Conservation (phyloP, 2,888 invertebrate genomes). For the Ariolimax columbianus region DNA sequence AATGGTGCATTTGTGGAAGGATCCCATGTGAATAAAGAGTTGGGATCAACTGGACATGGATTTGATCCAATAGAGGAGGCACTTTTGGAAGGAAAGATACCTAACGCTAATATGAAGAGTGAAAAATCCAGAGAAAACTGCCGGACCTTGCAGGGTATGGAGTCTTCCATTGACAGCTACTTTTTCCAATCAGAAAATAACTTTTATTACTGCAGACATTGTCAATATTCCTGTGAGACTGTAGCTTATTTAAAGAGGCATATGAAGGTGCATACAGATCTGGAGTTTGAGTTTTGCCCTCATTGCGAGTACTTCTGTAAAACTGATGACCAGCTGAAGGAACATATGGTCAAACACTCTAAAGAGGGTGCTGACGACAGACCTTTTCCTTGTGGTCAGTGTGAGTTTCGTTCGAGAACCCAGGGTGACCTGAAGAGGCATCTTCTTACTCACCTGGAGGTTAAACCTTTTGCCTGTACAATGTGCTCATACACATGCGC, state of each 20-base stretch:
- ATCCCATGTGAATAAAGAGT: neutral
- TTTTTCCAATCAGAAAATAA: conserved; percentile 22
- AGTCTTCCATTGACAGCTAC: neutral
- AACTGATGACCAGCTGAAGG: conserved; percentile 17
- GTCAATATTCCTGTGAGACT: conserved; percentile 22
- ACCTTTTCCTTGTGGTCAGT: conserved; percentile 16
- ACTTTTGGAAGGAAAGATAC: conserved; percentile 3
- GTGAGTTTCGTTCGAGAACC: conserved; percentile 17
- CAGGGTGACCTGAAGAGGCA: conserved; percentile 27
- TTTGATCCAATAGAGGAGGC: conserved; percentile 27
- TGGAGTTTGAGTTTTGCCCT: conserved; percentile 13
- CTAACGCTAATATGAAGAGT: neutral
- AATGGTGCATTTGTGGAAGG: neutral
- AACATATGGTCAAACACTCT: conserved; percentile 26
- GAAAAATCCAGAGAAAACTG: neutral
- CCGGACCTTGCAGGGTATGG: neutral
- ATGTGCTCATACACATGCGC: conserved; percentile 21
- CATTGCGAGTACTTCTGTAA: conserved; percentile 26
- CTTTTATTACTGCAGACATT: conserved; percentile 11
- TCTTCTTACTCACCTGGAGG: conserved; percentile 1
- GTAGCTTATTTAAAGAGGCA: conserved; percentile 21
- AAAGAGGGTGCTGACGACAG: neutral
- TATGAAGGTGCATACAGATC: conserved; percentile 23
- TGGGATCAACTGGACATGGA: neutral
- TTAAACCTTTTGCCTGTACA: neutral